Evolutionary conservation across 2,888 invertebrate genomes (phyloP), one percentile per base, ranked within the genome.

Genomic region (Ganaspis brasiliensis): DNA sequence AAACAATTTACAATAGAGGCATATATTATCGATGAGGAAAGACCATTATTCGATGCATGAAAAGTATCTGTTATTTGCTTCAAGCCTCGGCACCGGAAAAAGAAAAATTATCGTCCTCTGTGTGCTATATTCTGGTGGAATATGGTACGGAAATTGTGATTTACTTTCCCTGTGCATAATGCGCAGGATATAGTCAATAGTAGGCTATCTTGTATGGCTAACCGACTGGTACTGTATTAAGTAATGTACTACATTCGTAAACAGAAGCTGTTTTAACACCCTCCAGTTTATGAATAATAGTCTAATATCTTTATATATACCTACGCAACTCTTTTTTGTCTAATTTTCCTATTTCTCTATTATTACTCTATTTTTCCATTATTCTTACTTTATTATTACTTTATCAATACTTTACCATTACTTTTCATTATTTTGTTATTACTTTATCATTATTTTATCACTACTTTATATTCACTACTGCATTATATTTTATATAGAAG

Each of bases 101-200:
- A 82, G 82, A 82, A 82, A 85, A 87, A 85, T 85, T 81, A 87
- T 82, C 84, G 84, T 85, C 83, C 82, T 84, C 81, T 45, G 61
- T 59, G 52, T 75, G 71, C 74, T 83, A 78, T 76, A 81, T 76
- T 73, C n/a, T n/a, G n/a, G 59, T 78, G 78, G 82, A 82, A 79
- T 84, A 82, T 75, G 79, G 75, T 81, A 79, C 86, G 89, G 89
- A 89, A 89, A 89, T 87, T 84, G 85, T 87, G 89, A 89, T 90
- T 90, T 89, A 88, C 89, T 90, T 90, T 89, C 89, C 85, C 89
- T 84, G 79, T 72, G 83, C 81, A 82, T 88, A 86, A 87, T 84
- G 84, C 75, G 81, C 82, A 83, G 84, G 83, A 75, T 78, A 76
- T 72, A 63, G 52, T 52, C 52, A 52, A 52, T 37, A 56, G 56